A percentile compares a stretch with the other conserved stretches of the same genome.
Conservation (phyloP, 2,797 vertebrate species). For the Pampus argenteus region DNA sequence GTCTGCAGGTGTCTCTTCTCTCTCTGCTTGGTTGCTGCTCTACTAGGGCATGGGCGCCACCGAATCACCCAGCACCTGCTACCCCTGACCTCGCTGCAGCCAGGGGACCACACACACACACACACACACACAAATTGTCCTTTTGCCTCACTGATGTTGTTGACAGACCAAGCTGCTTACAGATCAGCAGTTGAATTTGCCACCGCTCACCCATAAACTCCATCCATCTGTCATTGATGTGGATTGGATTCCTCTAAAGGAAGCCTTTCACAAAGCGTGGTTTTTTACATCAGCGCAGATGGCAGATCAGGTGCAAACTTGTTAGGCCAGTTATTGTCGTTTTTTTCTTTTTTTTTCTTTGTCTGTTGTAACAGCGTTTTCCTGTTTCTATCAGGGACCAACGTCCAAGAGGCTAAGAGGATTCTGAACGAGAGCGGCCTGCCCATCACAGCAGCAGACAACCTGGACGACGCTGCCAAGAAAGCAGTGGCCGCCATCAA, state of each 20-base stretch:
- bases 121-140: constrained; percentile 44
- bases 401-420: constrained; percentile 93
- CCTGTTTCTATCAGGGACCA: constrained; percentile 87
- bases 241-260: constrained; percentile 56
- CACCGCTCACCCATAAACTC: constrained; percentile 64
- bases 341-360: constrained; percentile 6
- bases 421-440: constrained; percentile 94
- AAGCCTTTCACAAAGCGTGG: constrained; percentile 57
- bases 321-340: constrained; percentile 31
- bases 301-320: constrained; percentile 46
- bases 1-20: constrained; percentile 17
- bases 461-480: constrained; percentile 96
- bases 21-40: constrained; percentile 52
- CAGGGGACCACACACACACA: constrained; percentile 31
- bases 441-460: constrained; percentile 90
- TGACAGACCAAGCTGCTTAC: constrained; percentile 45
- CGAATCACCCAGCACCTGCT: constrained; percentile 78
- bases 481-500: constrained; percentile 93
- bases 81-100: constrained; percentile 52
- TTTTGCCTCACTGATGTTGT: constrained; percentile 39
- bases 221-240: constrained; percentile 63
- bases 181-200: constrained; percentile 62
- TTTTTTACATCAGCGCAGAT: constrained; percentile 55
- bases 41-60: constrained; percentile 36
- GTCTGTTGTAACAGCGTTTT: constrained; percentile 9